Base-by-base conservation (phyloP, 2,888 invertebrate species). In the Drosophila pseudotalamancana region DNA sequence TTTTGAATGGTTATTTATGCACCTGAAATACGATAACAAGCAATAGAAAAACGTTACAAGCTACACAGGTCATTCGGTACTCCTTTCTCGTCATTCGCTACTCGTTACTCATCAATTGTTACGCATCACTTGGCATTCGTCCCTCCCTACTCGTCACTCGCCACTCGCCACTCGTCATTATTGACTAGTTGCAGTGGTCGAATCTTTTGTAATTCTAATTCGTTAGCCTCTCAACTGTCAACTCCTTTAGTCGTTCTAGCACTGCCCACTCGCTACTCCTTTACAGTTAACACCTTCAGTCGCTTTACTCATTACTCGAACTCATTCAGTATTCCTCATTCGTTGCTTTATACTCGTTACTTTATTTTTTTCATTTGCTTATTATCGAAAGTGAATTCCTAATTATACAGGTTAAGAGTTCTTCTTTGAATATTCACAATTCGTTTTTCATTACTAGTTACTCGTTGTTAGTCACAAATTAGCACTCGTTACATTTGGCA, bases 91-190 rank as follows among this genome's bases (percentile, higher is more conserved):
- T 37, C 12, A 29, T n/a, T 19, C 11, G 34, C 11, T 11, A 4
- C 12, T 8, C 18, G 11, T 21, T 29, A 42, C 6, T 16, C 27
- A 4, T 9, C 16, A 9, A 4, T 40, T 9, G 8, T 39, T 3
- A 3, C 5, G 31, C 1, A 14, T n/a, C 12, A 21, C 12, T 37
- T 12, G 16, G 18, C 18, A 9, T 6, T 19, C 21, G 6, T 6
- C 18, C 6, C 14, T 35, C 6, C 1, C 8, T 4, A 39, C 8
- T 46, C 6, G 16, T 19, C 42, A 14, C 27, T 45, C 31, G 31
- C 6, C 19, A 18, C 59, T 42, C 12, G 16, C n/a, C 21, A 93
- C 94, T 94, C 89, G 16, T 16, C 14, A n/a, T n/a, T n/a, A n/a
- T n/a, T n/a, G n/a, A n/a, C n/a, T n/a, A n/a, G n/a, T n/a, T n/a